Conservation (phyloP, 2,888 invertebrate species). For the Dicroscelio sp. region DNA sequence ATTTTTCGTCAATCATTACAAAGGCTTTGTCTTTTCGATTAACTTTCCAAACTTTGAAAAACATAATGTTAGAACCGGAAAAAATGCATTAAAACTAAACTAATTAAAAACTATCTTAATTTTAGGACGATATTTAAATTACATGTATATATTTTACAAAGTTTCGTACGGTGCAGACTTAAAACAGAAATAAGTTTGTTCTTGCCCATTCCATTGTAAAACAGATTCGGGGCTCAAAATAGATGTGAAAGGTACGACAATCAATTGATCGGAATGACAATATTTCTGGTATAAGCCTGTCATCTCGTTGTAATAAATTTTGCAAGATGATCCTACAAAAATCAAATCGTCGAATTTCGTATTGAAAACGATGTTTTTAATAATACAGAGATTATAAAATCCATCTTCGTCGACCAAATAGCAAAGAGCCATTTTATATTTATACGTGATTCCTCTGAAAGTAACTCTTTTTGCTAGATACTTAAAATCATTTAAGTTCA, state of each 20-base stretch:
- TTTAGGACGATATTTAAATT: too few relatives aligned
- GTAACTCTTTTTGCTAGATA: constrained; percentile 28
- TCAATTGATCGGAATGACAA: constrained; percentile 11
- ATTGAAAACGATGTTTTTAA: constrained; percentile 30
- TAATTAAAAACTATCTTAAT: too few relatives aligned
- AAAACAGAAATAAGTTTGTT: constrained; percentile 33
- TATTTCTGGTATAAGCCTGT: constrained; percentile 38
- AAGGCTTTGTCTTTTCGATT: background rate
- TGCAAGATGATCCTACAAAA: constrained; percentile 47
- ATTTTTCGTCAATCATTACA: background rate
- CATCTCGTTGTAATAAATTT: constrained; percentile 45
- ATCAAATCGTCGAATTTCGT: constrained; percentile 8
- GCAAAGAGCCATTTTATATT: constrained; percentile 34
- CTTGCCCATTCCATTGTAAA: constrained; percentile 36
- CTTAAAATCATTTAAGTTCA: constrained; percentile 15
- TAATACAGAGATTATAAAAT: constrained; percentile 51
- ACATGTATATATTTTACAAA: too few relatives aligned
- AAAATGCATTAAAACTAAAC: too few relatives aligned
- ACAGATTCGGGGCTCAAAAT: constrained; percentile 50
- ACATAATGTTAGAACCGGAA: too few relatives aligned
- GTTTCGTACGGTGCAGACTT: constrained; percentile 46
- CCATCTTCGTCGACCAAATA: constrained; percentile 23
- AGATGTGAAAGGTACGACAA: constrained; percentile 39
- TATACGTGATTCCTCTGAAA: constrained; percentile 23
- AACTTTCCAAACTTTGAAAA: constrained; percentile 1